Evolutionary conservation across 2,888 invertebrate species (phyloP).

Genomic region (Lithosia quadra): DNA sequence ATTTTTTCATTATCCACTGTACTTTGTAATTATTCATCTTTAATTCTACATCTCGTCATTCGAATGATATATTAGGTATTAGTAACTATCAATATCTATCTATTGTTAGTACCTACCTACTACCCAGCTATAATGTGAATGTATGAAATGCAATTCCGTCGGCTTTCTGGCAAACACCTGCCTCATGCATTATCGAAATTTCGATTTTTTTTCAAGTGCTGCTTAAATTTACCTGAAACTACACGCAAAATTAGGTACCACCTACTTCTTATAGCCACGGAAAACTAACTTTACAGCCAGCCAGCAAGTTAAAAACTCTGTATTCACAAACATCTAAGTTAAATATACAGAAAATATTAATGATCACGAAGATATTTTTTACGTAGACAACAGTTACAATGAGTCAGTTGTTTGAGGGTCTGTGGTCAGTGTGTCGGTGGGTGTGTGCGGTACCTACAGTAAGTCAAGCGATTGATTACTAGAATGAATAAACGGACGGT

Average conservation of each 20-base stretch:
- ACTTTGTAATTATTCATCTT: neutral
- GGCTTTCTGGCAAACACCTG: neutral
- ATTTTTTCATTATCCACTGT: neutral
- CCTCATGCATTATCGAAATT: neutral
- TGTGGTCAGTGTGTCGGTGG: conserved; percentile 33
- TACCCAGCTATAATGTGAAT: neutral
- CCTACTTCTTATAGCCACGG: too few species aligned
- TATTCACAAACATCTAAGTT: too few species aligned
- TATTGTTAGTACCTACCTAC: too few species aligned
- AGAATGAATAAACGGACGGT: conserved; percentile 42
- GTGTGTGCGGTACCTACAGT: conserved; percentile 30
- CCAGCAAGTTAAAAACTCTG: too few species aligned
- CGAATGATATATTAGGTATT: neutral
- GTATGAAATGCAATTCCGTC: neutral
- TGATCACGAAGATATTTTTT: too few species aligned
- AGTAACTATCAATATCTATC: too few species aligned
- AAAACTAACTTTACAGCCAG: too few species aligned
- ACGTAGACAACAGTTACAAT: neutral
- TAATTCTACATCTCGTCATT: neutral
- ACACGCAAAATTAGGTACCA: too few species aligned
- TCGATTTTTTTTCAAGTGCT: neutral
- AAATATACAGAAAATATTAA: too few species aligned
- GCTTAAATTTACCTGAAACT: neutral
- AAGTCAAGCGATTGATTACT: conserved; percentile 32
- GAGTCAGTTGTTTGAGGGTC: conserved; percentile 21